Evolutionary conservation across 2,888 invertebrate genomes (phyloP).

Genomic region (Tetragonisca angustula): DNA sequence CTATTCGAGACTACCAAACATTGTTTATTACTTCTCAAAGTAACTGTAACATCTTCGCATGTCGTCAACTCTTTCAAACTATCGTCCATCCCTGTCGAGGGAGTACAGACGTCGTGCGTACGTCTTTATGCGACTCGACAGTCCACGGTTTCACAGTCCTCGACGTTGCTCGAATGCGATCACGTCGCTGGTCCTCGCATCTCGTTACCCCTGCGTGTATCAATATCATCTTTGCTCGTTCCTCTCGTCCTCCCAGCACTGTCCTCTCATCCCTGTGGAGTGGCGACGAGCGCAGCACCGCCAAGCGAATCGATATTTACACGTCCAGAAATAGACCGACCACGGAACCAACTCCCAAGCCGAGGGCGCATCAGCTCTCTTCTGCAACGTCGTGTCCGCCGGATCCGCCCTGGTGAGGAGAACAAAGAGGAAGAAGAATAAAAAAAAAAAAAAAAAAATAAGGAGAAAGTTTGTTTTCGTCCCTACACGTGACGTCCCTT

Average conservation of each 20-base stretch:
- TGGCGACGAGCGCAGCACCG: conserved; percentile 41
- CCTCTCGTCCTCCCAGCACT: not conserved
- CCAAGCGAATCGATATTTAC: conserved; percentile 78
- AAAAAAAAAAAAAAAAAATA: no score
- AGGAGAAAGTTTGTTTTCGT: conserved; percentile 36
- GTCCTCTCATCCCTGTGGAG: conserved; percentile 6
- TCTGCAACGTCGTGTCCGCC: conserved; percentile 53
- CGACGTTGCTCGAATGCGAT: not conserved
- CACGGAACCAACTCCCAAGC: conserved; percentile 58
- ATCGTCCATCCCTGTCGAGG: not conserved
- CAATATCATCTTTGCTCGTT: conserved; percentile 40
- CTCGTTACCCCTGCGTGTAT: conserved; percentile 25
- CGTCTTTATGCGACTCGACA: not conserved
- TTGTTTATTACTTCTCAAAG: no score
- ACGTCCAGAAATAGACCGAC: conserved; percentile 80
- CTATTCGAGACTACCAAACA: no score
- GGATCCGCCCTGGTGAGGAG: conserved; percentile 22
- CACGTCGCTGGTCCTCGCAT: not conserved
- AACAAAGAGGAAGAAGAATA: no score
- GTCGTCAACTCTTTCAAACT: not conserved
- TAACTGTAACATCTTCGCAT: no score
- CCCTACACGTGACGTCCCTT: conserved; percentile 14
- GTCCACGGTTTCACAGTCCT: not conserved
- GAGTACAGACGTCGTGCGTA: not conserved
- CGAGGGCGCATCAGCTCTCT: conserved; percentile 49